Evolutionary conservation across 2,113 vertebrate species (phyloP).

Genomic region (Dermatemys mawii): DNA sequence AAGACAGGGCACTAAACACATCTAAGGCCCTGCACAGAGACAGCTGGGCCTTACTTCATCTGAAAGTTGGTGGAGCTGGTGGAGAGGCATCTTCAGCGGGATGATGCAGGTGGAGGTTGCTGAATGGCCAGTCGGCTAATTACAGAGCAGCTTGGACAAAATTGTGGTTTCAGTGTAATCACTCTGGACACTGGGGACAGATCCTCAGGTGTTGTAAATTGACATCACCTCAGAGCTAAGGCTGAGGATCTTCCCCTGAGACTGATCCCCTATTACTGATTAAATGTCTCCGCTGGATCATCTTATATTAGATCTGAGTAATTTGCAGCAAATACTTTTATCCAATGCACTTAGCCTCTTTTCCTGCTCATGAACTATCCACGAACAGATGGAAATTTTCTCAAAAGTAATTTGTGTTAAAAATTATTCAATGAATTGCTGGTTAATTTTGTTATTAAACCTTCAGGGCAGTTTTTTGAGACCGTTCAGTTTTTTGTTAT

Average conservation of each 20-base stretch:
- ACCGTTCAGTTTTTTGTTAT: neutral
- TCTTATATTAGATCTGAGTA: neutral
- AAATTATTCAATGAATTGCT: neutral
- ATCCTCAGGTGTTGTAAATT: neutral
- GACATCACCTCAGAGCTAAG: neutral
- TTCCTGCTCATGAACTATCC: neutral
- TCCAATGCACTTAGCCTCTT: neutral
- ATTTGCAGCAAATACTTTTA: neutral
- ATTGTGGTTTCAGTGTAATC: neutral
- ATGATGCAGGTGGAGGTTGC: neutral
- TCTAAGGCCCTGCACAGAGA: neutral
- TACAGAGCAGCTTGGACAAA: neutral
- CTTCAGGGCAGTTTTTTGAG: neutral
- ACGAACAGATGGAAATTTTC: neutral
- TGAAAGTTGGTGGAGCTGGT: neutral
- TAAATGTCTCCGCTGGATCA: neutral
- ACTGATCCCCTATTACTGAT: neutral
- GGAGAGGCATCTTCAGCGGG: neutral
- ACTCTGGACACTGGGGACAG: neutral
- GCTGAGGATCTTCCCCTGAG: neutral
- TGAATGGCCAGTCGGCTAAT: neutral
- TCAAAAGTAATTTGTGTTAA: neutral
- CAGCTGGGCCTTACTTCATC: neutral
- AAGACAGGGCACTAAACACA: neutral
- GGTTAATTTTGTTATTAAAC: neutral